Base-by-base conservation (phyloP, 2,113 vertebrate species). In the Aegotheles bennettii region DNA sequence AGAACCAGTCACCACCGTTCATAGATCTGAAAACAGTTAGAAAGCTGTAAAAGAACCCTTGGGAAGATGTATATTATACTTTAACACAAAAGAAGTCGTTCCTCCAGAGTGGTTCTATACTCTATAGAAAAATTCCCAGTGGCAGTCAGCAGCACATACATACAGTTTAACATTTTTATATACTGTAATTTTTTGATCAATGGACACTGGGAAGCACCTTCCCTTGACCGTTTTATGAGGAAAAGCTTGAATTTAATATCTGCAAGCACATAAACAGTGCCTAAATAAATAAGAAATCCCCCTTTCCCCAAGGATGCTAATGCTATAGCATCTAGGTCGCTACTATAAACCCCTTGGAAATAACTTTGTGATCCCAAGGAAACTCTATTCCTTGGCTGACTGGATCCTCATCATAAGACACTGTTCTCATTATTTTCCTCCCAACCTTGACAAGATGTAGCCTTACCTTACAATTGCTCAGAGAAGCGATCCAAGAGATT, bases 191-290 rank as follows among this genome's bases (percentile, higher is more conserved):
- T 88, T 95, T 90, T 86, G 38, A 93, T 60, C 68, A 78, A 8
- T 65, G 36, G 86, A 80, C 61, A 79, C 31, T n/a, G 7, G 33
- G 26, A 94, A 85, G 57, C 50, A 87, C 51, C 43, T 90, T 92
- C 23, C 7, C 33, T 92, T 63, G 38, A 54, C 19, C 74, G 8
- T 54, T 89, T 93, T 60, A 95, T 36, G 50, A 94, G 63, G 54
- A 94, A 93, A 26, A 84, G 61, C 54, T 61, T 81, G 63, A 88
- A 92, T 94, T 85, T 89, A 89, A 16, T 87, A 88, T 60, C 82
- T 87, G 48, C 54, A 92, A 78, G 54, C 56, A 87, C 48, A 89
- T 42, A 87, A 63, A 50, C n/a, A 67, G 24, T 59, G 26, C 54
- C 75, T 92, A 83, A 71, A 90, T 53, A 93, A 90, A 50, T 59